Conservation (phyloP, 2,113 vertebrate genomes). For the Porphyrio hochstetteri region DNA sequence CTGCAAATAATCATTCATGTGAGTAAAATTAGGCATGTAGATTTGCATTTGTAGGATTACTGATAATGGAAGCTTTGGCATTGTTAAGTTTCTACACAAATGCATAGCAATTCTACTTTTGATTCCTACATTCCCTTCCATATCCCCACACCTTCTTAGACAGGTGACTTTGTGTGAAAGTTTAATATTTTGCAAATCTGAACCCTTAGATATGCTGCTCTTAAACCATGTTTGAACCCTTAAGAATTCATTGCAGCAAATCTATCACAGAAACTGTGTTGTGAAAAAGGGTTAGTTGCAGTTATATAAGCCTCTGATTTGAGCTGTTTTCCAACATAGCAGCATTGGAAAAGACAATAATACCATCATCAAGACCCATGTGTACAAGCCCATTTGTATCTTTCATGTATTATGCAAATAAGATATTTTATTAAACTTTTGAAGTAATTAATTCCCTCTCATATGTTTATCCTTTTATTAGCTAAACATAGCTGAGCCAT, state of each 20-base stretch:
- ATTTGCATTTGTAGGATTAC: neutral
- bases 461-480: slow-evolving; percentile 3
- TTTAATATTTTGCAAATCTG: neutral
- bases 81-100: neutral
- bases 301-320: neutral
- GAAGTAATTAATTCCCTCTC: neutral
- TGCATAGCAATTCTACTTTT: neutral
- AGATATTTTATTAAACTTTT: slow-evolving; percentile 27
- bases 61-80: neutral
- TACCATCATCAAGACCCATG: neutral
- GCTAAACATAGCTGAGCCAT: neutral
- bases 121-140: neutral
- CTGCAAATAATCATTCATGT: neutral
- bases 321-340: neutral
- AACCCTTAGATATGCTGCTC: neutral
- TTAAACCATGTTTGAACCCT: neutral
- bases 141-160: neutral
- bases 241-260: neutral
- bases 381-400: neutral
- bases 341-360: neutral
- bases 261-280: neutral
- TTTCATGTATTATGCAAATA: slow-evolving; percentile 8
- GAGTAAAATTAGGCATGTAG: neutral
- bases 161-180: neutral
- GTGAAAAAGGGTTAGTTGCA: neutral